phyloP scores from a whole-genome alignment of 2,113 vertebrate species.

The Xenopus borealis region DNA sequence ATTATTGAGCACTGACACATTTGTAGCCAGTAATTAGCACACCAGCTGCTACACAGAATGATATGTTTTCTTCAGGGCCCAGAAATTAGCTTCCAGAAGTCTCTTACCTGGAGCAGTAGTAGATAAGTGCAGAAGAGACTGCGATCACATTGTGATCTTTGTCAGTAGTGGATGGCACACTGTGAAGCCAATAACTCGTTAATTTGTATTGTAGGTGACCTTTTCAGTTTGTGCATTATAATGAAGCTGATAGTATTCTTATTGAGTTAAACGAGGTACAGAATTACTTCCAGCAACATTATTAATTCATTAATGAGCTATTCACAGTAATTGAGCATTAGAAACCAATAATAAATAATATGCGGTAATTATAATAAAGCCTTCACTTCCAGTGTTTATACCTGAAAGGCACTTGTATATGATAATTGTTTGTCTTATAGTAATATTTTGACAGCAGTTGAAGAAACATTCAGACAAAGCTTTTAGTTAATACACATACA shows the following conservation, averaged over 20 bases:
- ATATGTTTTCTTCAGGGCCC: constrained; percentile 10
- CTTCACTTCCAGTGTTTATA: neutral
- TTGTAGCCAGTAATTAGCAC: constrained; percentile 21
- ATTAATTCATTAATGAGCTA: neutral
- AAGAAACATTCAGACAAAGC: too few relatives aligned
- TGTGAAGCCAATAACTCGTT: neutral
- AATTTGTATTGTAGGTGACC: constrained; percentile 4
- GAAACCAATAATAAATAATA: neutral
- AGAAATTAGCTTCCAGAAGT: neutral
- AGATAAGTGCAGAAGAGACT: neutral
- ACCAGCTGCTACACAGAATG: constrained; percentile 17
- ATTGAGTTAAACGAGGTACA: neutral
- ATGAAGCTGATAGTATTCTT: neutral
- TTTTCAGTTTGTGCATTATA: neutral
- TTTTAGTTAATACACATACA: too few relatives aligned
- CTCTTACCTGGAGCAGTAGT: constrained; percentile 7
- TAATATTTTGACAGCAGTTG: neutral
- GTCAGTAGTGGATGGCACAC: neutral
- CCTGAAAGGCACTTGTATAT: too few relatives aligned
- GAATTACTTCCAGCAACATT: neutral
- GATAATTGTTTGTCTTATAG: too few relatives aligned
- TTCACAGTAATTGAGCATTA: neutral
- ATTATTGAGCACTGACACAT: constrained; percentile 15
- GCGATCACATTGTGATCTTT: neutral
- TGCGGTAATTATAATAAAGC: neutral